A percentile compares a stretch with the other conserved stretches of the same genome.
These are phyloP conservation scores for Picathartes gymnocephalus DNA, from an alignment of 2,113 vertebrate species.

Conservation along the genomic window DNA sequence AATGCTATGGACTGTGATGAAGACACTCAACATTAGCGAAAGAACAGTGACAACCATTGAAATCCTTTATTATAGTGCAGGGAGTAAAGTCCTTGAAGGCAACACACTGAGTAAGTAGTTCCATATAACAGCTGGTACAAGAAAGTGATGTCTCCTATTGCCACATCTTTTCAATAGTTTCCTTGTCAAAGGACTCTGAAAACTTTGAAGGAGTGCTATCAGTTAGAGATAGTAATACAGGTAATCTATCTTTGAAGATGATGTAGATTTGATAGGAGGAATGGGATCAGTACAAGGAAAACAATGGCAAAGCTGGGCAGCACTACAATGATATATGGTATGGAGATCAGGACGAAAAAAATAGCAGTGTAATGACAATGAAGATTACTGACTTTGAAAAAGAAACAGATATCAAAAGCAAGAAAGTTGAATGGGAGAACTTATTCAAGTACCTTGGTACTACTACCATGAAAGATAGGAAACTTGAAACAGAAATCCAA, in stretches of 20 bases:
- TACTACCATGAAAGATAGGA: slow-evolving; percentile 32
- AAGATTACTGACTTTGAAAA: slow-evolving; percentile 33
- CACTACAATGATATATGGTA: neutral
- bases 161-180: slow-evolving; percentile 28
- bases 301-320: neutral
- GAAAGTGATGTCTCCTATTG: slow-evolving; percentile 32
- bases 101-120: slow-evolving; percentile 52
- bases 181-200: slow-evolving; percentile 46
- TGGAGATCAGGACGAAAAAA: slow-evolving; percentile 40
- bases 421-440: neutral
- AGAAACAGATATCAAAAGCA: slow-evolving; percentile 54
- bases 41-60: neutral
- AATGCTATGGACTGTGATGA: neutral
- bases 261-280: slow-evolving; percentile 19
- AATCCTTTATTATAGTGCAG: neutral
- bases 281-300: neutral
- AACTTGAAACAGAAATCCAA: slow-evolving; percentile 39
- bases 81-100: slow-evolving; percentile 34
- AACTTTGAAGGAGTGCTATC: slow-evolving; percentile 43
- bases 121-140: neutral
- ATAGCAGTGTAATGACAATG: slow-evolving; percentile 1
- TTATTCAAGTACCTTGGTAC: slow-evolving; percentile 34
- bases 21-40: slow-evolving; percentile 32
- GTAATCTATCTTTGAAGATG: slow-evolving; percentile 25
- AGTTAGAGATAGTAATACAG: neutral